Percentiles rank a stretch among this genome's conserved stretches.
Conservation (phyloP, 2,888 invertebrate genomes). For the Spisula solida region DNA sequence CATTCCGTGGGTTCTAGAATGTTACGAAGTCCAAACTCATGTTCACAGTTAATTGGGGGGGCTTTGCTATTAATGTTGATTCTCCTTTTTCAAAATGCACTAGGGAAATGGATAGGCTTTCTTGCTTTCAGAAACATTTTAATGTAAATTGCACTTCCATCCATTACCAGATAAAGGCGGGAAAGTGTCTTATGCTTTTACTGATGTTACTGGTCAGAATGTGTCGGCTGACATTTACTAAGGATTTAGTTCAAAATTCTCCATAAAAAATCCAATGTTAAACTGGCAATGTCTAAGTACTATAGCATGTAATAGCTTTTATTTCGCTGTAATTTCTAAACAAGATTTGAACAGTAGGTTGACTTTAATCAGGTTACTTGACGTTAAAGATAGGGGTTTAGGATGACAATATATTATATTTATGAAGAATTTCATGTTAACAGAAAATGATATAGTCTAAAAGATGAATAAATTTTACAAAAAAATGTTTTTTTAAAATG, state of each 20-base stretch:
- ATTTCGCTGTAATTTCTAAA: neutral
- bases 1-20: conserved; percentile 63
- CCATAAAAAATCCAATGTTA: neutral
- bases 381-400: neutral
- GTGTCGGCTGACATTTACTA: conserved; percentile 38
- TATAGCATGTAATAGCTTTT: conserved; percentile 5
- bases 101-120: conserved; percentile 50
- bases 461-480: too few relatives aligned
- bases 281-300: neutral
- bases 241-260: conserved; percentile 30
- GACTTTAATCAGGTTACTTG: neutral
- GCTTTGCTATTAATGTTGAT: conserved; percentile 45
- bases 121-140: conserved; percentile 50
- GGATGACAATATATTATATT: too few relatives aligned
- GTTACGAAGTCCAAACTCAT: conserved; percentile 64
- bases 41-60: conserved; percentile 67
- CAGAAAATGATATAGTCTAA: too few relatives aligned
- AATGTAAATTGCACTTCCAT: conserved; percentile 59
- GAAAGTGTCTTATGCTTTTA: conserved; percentile 44
- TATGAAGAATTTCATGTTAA: too few relatives aligned
- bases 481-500: too few relatives aligned
- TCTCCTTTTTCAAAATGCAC: conserved; percentile 42
- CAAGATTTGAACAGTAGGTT: neutral
- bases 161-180: conserved; percentile 48
- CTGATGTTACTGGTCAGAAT: conserved; percentile 45